phyloP scores from a whole-genome alignment of 92 coral and sea anemone species.

The Porites cylindrica region DNA sequence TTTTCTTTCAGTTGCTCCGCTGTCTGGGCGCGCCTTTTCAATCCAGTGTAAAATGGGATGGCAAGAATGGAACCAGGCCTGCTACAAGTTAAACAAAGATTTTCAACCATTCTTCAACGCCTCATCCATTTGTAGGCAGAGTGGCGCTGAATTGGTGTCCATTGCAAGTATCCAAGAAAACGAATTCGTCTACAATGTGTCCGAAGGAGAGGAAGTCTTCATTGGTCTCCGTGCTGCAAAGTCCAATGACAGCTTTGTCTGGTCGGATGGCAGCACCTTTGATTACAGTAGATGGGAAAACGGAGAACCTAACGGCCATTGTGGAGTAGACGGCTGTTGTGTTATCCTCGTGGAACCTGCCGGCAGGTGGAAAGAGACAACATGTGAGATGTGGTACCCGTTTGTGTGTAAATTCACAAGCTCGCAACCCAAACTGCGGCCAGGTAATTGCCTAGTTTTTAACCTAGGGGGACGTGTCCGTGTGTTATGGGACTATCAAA shows the following conservation, averaged over 20 bases:
- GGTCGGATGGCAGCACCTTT: slow-evolving; percentile 33
- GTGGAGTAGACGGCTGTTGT: slow-evolving; percentile 4
- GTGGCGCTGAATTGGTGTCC: slow-evolving; percentile 30
- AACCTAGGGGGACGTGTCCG: neutral
- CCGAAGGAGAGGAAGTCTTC: slow-evolving; percentile 2
- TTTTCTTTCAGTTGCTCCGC: neutral
- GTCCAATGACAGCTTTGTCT: slow-evolving; percentile 11
- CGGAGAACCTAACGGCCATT: slow-evolving; percentile 16
- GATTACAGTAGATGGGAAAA: slow-evolving; percentile 26
- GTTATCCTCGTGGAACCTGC: neutral
- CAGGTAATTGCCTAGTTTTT: neutral
- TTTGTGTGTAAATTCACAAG: slow-evolving; percentile 36
- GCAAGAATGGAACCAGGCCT: slow-evolving; percentile 38
- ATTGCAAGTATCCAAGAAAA: slow-evolving; percentile 44
- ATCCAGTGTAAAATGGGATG: slow-evolving; percentile 28
- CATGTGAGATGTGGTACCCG: slow-evolving; percentile 30
- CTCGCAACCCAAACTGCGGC: neutral
- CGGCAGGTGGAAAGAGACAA: slow-evolving; percentile 48
- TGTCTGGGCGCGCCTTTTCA: slow-evolving; percentile 8
- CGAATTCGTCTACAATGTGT: slow-evolving; percentile 18
- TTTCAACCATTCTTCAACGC: neutral
- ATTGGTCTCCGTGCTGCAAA: slow-evolving; percentile 25
- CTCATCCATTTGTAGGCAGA: slow-evolving; percentile 5
- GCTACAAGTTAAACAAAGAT: neutral
- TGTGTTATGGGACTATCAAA: too few species aligned